Percentiles rank a stretch among this genome's conserved stretches.
Conservation (phyloP, 2,888 invertebrate genomes). For the Lydus trimaculatus region DNA sequence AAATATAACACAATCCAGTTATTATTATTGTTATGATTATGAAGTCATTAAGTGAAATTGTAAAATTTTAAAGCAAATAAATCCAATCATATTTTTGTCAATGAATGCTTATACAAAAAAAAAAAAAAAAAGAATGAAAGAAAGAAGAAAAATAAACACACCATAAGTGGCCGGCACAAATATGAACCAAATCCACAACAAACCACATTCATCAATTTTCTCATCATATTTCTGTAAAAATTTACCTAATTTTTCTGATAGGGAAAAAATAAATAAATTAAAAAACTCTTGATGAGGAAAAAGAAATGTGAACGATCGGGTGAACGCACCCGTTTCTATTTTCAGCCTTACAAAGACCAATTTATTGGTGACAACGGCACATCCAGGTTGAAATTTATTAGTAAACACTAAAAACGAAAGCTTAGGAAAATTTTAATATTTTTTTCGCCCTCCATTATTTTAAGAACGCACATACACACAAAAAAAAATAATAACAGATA, state of each 20-base stretch:
- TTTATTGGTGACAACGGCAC: slow-evolving; percentile 32
- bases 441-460: no score
- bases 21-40: neutral
- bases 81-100: neutral
- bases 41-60: slow-evolving; percentile 1
- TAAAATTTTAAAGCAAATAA: neutral
- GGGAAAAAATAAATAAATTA: neutral
- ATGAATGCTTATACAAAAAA: neutral
- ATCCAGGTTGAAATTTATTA: slow-evolving; percentile 19
- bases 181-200: neutral
- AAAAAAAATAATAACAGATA: neutral
- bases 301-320: slow-evolving; percentile 25
- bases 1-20: neutral
- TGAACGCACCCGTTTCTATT: slow-evolving; percentile 32
- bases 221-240: neutral
- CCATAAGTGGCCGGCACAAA: neutral
- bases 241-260: no score
- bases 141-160: neutral
- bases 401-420: neutral
- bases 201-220: neutral
- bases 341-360: slow-evolving; percentile 31
- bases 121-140: neutral
- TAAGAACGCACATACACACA: no score
- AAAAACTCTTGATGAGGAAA: slow-evolving; percentile 7
- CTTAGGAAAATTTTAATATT: neutral